Conservation (phyloP, 2,797 vertebrate genomes). For the Lepus townsendii region DNA sequence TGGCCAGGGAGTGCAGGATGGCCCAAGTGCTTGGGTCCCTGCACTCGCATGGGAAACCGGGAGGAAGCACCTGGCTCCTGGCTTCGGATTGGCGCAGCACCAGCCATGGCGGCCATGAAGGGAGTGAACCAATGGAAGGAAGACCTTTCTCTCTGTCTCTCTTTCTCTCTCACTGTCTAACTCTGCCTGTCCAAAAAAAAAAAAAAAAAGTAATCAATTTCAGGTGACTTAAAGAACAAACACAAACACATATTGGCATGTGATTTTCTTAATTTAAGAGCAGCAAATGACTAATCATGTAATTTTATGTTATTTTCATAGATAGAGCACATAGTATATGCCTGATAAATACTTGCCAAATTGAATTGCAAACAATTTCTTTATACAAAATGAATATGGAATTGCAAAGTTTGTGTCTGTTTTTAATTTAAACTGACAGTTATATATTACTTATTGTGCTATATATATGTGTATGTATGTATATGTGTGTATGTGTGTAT, state of each 20-base stretch:
- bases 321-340: background rate
- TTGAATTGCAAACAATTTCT: conserved; percentile 31
- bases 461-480: background rate
- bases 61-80: too few relatives aligned
- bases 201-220: background rate
- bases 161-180: too few relatives aligned
- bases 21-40: too few relatives aligned
- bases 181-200: too few relatives aligned
- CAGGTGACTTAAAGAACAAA: conserved; percentile 36
- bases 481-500: background rate
- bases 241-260: background rate
- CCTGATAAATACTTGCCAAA: background rate
- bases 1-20: too few relatives aligned
- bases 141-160: too few relatives aligned
- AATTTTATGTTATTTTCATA: conserved; percentile 34
- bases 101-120: too few relatives aligned
- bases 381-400: background rate
- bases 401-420: background rate
- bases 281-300: conserved; percentile 12
- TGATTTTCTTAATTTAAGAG: conserved; percentile 45
- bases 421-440: conserved; percentile 59
- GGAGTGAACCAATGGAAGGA: too few relatives aligned
- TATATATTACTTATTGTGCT: conserved; percentile 7
- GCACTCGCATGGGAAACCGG: too few relatives aligned
- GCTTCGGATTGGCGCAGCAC: too few relatives aligned